phyloP scores from a whole-genome alignment of 1,140 invertebrate species.

The Rhopalosiphum padi region DNA sequence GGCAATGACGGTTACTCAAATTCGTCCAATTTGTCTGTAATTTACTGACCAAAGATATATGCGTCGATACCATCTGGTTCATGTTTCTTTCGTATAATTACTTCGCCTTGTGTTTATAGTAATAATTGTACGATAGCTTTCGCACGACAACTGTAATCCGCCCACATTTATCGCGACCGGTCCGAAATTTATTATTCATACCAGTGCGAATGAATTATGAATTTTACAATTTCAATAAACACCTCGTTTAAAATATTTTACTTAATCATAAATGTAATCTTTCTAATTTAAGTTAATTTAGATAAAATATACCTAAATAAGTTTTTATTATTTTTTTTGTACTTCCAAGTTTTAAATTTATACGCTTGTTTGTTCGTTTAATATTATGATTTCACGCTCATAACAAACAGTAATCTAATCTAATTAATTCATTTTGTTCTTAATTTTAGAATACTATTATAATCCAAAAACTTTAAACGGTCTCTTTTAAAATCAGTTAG shows the following conservation, averaged over 20 bases:
- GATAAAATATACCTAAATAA: not conserved
- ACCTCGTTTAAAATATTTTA: not conserved
- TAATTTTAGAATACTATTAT: conserved; percentile 35
- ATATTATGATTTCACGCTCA: conserved; percentile 10
- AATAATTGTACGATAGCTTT: not conserved
- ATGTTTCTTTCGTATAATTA: not conserved
- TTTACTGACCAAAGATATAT: conserved; percentile 27
- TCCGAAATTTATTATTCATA: conserved; percentile 12
- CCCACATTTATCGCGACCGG: conserved; percentile 23
- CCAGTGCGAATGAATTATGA: not conserved
- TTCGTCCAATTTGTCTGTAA: conserved; percentile 35
- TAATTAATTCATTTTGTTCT: not conserved
- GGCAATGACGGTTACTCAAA: not conserved
- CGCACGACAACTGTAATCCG: not conserved
- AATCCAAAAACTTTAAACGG: conserved; percentile 40
- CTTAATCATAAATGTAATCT: not conserved
- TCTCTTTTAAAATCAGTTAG: conserved; percentile 33
- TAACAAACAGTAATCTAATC: conserved; percentile 16
- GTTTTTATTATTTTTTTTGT: not conserved
- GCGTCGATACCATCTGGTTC: conserved; percentile 22
- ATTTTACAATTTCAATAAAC: not conserved
- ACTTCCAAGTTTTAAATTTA: not conserved
- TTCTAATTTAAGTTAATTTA: too few species aligned
- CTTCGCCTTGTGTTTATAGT: not conserved
- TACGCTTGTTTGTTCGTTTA: not conserved